A percentile compares a stretch with the other conserved stretches of the same genome.
phyloP scores from a whole-genome alignment of 2,888 invertebrate genomes.

The Patella ulyssiponensis region DNA sequence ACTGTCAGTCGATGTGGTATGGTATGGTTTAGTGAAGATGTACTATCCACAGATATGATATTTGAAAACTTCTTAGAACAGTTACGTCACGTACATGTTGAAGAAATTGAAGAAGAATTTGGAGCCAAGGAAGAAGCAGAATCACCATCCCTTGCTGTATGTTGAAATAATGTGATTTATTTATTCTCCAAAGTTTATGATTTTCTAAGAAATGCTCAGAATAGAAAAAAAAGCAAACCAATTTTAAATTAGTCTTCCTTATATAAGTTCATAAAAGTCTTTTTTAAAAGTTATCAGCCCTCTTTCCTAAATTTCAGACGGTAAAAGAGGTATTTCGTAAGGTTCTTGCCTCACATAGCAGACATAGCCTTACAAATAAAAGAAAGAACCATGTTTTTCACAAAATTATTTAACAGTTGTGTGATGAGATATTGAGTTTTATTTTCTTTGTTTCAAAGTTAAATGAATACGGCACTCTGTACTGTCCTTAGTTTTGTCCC shows the following conservation, averaged over 20 bases:
- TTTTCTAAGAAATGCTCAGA: not conserved
- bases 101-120: slow-evolving; percentile 69
- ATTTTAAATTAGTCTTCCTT: not conserved
- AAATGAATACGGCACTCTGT: too few relatives aligned
- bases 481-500: too few relatives aligned
- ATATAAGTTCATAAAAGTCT: too few relatives aligned
- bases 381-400: too few relatives aligned
- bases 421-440: too few relatives aligned
- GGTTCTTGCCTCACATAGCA: too few relatives aligned
- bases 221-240: not conserved
- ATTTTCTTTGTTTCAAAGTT: too few relatives aligned
- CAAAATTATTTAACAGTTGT: too few relatives aligned
- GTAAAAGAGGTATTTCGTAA: too few relatives aligned
- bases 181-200: not conserved
- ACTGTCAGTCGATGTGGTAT: slow-evolving; percentile 99
- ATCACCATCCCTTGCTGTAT: slow-evolving; percentile 65
- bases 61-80: slow-evolving; percentile 95
- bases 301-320: too few relatives aligned
- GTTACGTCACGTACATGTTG: slow-evolving; percentile 78
- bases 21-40: slow-evolving; percentile 99
- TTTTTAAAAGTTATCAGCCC: too few relatives aligned
- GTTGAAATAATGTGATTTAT: not conserved
- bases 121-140: slow-evolving; percentile 61
- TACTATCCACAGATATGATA: slow-evolving; percentile 97
- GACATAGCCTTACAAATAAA: too few relatives aligned